A percentile compares a stretch with the other conserved stretches of the same genome.
Conservation (phyloP, 2,113 vertebrate genomes). For the Muscicapa adusta region DNA sequence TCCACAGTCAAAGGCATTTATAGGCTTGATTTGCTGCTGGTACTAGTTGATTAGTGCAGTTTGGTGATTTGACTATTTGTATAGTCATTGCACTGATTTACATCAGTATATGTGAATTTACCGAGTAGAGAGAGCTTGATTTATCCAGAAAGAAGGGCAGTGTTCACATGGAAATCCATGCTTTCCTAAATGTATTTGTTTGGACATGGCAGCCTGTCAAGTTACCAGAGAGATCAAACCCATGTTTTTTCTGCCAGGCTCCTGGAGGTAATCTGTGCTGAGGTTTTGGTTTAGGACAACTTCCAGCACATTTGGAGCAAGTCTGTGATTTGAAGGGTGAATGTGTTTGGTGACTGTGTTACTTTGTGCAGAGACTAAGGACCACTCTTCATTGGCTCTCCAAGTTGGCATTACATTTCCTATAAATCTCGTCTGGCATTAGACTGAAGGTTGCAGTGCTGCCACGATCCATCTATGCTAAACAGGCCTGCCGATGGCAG, state of each 20-base stretch:
- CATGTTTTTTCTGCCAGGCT: neutral
- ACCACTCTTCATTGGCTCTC: neutral
- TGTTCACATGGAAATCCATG: neutral
- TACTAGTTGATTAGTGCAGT: neutral
- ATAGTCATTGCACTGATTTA: neutral
- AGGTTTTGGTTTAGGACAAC: neutral
- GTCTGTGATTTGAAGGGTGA: neutral
- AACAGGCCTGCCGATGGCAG: neutral
- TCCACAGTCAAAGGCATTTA: neutral
- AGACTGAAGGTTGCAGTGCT: neutral
- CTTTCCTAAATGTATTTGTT: neutral
- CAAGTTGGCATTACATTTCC: neutral
- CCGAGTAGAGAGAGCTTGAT: neutral
- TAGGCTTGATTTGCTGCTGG: neutral
- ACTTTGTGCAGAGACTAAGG: neutral
- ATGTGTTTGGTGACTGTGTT: neutral
- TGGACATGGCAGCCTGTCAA: neutral
- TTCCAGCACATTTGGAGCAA: neutral
- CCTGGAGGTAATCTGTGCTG: neutral
- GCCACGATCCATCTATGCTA: neutral
- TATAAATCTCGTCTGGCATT: neutral
- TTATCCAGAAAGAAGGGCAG: neutral
- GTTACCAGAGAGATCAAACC: neutral
- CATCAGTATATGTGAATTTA: neutral
- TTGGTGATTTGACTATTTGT: neutral